phyloP scores from a whole-genome alignment of 2,113 vertebrate genomes.

The Dicaeum eximium region DNA sequence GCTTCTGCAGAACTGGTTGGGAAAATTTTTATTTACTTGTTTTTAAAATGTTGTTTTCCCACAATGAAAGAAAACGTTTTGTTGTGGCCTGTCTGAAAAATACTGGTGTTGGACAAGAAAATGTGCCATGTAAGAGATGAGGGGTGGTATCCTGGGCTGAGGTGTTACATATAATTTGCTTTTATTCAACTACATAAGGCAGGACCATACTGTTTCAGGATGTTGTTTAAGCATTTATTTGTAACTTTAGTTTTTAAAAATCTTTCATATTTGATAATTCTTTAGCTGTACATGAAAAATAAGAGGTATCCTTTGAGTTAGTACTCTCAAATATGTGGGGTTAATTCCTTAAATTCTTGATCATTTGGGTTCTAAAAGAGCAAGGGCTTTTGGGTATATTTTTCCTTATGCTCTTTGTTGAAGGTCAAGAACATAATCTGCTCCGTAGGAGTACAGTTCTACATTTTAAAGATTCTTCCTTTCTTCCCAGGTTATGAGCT shows the following conservation, averaged over 20 bases:
- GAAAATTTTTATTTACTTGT: background rate
- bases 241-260: background rate
- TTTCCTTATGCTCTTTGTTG: slow-evolving; percentile 9
- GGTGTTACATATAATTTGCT: background rate
- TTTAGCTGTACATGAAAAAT: background rate
- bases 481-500: slow-evolving; percentile 35
- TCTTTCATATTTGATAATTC: background rate
- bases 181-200: background rate
- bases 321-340: background rate
- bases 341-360: background rate
- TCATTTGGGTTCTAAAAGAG: background rate
- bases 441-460: slow-evolving; percentile 11
- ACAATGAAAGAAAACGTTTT: background rate
- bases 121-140: background rate
- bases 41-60: background rate
- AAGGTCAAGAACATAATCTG: slow-evolving; percentile 49
- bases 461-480: slow-evolving; percentile 5
- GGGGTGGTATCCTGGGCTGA: background rate
- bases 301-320: background rate
- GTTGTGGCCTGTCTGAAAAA: background rate
- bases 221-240: background rate
- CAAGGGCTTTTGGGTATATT: background rate
- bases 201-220: background rate
- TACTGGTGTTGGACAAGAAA: background rate
- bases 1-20: background rate